phyloP scores from a whole-genome alignment of 2,797 vertebrate genomes.

The Notamacropus eugenii region DNA sequence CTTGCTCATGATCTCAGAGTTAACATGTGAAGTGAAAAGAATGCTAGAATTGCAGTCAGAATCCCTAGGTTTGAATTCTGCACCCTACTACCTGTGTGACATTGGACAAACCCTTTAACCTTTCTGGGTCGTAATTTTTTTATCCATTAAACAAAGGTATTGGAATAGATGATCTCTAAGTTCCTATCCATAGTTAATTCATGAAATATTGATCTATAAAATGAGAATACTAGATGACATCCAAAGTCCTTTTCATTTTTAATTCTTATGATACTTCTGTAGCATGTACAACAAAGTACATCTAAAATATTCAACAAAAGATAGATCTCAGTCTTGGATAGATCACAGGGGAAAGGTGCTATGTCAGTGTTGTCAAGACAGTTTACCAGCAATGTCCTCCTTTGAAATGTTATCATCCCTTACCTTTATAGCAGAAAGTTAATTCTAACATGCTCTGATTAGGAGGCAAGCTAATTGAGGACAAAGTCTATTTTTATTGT shows the following conservation, averaged over 20 bases:
- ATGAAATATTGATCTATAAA: not conserved
- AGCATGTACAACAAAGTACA: not conserved
- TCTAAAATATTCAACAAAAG: conserved; percentile 18
- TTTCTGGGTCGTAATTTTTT: not conserved
- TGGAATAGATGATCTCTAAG: not conserved
- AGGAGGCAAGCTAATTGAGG: not conserved
- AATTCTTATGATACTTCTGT: not conserved
- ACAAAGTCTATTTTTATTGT: not conserved
- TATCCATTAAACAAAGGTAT: not conserved
- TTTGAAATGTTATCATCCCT: not conserved
- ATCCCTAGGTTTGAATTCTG: not conserved
- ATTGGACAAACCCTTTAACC: not conserved
- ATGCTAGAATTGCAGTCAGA: not conserved
- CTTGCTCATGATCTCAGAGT: not conserved
- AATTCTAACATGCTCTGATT: not conserved
- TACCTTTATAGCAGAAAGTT: not conserved
- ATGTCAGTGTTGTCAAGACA: not conserved
- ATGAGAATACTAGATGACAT: not conserved
- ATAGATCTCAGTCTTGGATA: not conserved
- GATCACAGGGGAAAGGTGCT: not conserved
- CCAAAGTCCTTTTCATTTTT: not conserved
- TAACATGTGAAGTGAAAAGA: not conserved
- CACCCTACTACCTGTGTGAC: not conserved
- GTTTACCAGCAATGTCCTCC: not conserved
- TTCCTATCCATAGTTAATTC: not conserved